Conservation (phyloP, 1,140 invertebrate genomes). For the Pararge aegeria region DNA sequence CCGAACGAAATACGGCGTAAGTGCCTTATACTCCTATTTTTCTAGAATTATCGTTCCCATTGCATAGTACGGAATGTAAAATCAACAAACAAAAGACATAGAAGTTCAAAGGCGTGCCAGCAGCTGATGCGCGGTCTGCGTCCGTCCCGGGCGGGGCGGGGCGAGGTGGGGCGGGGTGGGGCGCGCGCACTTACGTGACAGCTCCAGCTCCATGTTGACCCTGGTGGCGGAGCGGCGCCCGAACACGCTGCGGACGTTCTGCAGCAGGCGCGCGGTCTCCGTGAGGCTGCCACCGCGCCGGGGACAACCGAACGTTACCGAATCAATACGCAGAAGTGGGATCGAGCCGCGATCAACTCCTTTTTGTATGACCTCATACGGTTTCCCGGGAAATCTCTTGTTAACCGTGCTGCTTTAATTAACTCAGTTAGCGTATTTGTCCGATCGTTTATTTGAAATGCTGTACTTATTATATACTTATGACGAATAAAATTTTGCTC, state of each 20-base stretch:
- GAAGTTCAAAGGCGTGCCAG: too few relatives aligned
- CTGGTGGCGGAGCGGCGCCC: conserved; percentile 88
- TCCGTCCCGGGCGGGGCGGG: too few relatives aligned
- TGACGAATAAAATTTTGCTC: background rate
- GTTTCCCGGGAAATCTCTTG: conserved; percentile 5
- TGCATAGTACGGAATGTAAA: too few relatives aligned
- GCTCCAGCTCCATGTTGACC: conserved; percentile 91
- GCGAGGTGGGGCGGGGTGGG: conserved; percentile 63
- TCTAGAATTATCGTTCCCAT: too few relatives aligned
- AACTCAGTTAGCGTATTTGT: too few relatives aligned
- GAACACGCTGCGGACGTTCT: conserved; percentile 95
- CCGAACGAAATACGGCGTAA: too few relatives aligned
- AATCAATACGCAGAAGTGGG: background rate
- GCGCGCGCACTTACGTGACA: conserved; percentile 90
- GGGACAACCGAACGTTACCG: conserved; percentile 29
- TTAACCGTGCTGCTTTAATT: background rate
- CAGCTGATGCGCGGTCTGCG: too few relatives aligned
- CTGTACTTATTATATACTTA: background rate
- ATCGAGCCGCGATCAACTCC: background rate
- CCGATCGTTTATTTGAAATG: too few relatives aligned
- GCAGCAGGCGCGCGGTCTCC: conserved; percentile 96
- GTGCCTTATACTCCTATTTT: too few relatives aligned
- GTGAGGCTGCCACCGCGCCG: conserved; percentile 87
- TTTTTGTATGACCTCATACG: background rate
- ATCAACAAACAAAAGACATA: too few relatives aligned